A percentile compares a stretch with the other conserved stretches of the same genome.
phyloP scores from a whole-genome alignment of 2,113 vertebrate genomes.

The Cairina moschata region DNA sequence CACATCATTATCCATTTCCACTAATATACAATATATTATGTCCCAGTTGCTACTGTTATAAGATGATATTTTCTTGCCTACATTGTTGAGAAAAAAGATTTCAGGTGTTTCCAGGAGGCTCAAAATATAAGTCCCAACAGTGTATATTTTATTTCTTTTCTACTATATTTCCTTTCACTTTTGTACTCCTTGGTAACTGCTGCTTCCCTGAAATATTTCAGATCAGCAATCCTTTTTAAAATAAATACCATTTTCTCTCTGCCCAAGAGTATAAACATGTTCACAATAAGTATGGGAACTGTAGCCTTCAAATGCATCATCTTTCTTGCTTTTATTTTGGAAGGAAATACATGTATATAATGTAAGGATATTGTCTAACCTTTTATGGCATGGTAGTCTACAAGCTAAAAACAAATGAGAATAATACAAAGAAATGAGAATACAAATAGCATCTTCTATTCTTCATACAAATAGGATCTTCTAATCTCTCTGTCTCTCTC shows the following conservation, averaged over 20 bases:
- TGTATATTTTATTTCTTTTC: neutral
- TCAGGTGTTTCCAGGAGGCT: neutral
- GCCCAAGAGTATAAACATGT: neutral
- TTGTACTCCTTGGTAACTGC: neutral
- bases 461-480: neutral
- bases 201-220: neutral
- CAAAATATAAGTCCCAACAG: neutral
- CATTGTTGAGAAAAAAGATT: neutral
- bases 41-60: neutral
- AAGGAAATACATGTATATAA: neutral
- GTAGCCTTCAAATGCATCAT: neutral
- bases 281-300: neutral
- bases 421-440: neutral
- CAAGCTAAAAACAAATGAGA: neutral
- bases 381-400: neutral
- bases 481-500: neutral
- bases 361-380: neutral
- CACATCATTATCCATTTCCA: neutral
- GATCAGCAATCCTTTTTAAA: neutral
- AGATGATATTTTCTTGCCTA: neutral
- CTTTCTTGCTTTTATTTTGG: neutral
- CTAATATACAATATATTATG: accelerated
- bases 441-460: neutral
- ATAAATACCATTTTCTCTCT: neutral
- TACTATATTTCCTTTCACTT: neutral